phyloP scores from a whole-genome alignment of 2,113 vertebrate genomes.

The Morone saxatilis region DNA sequence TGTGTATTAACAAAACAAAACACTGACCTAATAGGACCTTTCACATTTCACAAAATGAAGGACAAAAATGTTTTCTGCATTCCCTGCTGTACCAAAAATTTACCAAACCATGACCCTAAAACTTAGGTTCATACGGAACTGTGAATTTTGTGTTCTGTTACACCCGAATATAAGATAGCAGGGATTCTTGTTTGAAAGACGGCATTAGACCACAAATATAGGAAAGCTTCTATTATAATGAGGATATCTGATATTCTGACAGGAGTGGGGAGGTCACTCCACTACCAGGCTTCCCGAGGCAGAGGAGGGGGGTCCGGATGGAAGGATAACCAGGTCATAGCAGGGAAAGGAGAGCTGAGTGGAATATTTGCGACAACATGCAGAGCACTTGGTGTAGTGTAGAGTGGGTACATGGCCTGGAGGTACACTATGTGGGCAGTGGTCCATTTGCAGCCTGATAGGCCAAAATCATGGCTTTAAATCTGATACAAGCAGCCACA shows the following conservation, averaged over 20 bases:
- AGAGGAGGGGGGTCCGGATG: not conserved
- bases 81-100: too few relatives aligned
- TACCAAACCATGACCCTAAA: too few relatives aligned
- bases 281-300: not conserved
- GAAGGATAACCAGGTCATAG: conserved; percentile 15
- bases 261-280: not conserved
- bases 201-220: not conserved
- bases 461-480: conserved; percentile 5
- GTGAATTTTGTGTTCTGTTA: too few relatives aligned
- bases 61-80: too few relatives aligned
- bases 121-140: too few relatives aligned
- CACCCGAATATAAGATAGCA: not conserved
- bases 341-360: conserved; percentile 35
- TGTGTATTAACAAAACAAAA: too few relatives aligned
- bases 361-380: conserved; percentile 19
- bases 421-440: conserved; percentile 12
- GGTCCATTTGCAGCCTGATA: conserved; percentile 22
- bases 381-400: conserved; percentile 17
- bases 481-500: conserved; percentile 23
- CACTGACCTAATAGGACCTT: too few relatives aligned
- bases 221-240: not conserved
- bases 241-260: conserved; percentile 11
- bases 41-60: too few relatives aligned
- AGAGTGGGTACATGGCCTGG: conserved; percentile 14
- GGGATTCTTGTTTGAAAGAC: not conserved